phyloP scores from a whole-genome alignment of 2,797 vertebrate species.

The Loris lydekkerianus region DNA sequence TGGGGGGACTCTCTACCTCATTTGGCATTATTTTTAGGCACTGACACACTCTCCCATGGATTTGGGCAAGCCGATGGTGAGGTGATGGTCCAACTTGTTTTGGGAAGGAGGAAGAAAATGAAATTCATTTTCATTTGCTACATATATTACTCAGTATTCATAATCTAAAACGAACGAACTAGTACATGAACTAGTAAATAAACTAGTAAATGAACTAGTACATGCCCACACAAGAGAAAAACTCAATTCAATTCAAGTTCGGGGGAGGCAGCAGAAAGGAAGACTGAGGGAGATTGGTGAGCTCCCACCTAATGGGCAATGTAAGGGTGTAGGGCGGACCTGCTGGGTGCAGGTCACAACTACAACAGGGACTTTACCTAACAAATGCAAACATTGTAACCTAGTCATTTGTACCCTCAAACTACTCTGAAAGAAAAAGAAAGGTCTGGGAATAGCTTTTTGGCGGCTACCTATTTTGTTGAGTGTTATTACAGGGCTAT shows the following conservation, averaged over 20 bases:
- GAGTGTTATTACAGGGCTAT: background rate
- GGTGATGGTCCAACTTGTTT: background rate
- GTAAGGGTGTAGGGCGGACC: too few species aligned
- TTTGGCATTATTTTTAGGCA: background rate
- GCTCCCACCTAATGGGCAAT: too few species aligned
- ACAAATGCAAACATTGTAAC: too few species aligned
- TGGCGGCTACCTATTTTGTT: constrained; percentile 16
- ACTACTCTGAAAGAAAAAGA: background rate
- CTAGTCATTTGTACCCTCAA: too few species aligned
- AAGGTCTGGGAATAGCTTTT: background rate
- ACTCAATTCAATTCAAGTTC: too few species aligned
- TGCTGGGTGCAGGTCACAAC: too few species aligned
- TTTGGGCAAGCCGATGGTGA: background rate
- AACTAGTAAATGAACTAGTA: too few species aligned
- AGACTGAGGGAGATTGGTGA: too few species aligned
- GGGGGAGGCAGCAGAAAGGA: too few species aligned
- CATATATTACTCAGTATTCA: background rate
- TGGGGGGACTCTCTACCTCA: constrained; percentile 51
- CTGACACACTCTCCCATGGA: background rate
- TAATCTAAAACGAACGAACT: background rate
- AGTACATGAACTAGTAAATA: too few species aligned
- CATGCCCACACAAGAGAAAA: too few species aligned
- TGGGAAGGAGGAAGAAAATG: background rate
- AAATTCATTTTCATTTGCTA: constrained; percentile 21
- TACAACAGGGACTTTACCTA: too few species aligned